Evolutionary conservation across 1,140 invertebrate species (phyloP).

Genomic region (Coenobita brevimanus): DNA sequence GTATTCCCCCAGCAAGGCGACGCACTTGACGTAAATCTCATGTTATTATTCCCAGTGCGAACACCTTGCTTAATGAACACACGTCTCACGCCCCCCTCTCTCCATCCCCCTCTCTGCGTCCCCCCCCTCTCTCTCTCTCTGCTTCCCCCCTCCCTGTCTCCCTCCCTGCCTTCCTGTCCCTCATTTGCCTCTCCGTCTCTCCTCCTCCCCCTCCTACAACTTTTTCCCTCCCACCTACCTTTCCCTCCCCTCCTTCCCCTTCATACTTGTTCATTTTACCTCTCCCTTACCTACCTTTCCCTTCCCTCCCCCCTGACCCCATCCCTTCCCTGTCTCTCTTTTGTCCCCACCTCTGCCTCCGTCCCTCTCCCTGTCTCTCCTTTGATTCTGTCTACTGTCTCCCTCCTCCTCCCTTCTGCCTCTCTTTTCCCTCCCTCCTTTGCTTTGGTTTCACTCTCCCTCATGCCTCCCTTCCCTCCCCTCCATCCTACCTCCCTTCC

Average conservation of each 20-base stretch:
- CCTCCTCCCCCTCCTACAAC: background rate
- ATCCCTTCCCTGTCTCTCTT: background rate
- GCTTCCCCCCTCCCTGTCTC: background rate
- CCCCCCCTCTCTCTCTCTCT: background rate
- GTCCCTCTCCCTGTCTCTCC: background rate
- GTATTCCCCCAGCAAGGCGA: slow-evolving; percentile 22
- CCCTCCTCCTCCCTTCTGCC: background rate
- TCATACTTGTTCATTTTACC: background rate
- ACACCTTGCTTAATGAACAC: slow-evolving; percentile 26
- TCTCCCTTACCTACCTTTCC: background rate
- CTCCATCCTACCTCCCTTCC: background rate
- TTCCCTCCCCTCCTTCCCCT: background rate
- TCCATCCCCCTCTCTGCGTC: slow-evolving; percentile 7
- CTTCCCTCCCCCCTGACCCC: background rate
- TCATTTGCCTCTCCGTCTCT: no score
- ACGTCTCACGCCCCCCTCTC: background rate
- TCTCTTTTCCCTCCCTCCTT: no score
- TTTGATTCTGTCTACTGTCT: no score
- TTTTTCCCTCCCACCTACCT: no score
- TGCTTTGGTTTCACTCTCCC: background rate
- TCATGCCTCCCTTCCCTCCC: background rate
- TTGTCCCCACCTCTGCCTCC: background rate
- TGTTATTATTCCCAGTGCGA: slow-evolving; percentile 42
- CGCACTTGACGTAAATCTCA: slow-evolving; percentile 29
- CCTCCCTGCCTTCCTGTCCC: background rate